Evolutionary conservation across 1,140 invertebrate genomes (phyloP), one percentile per base, ranked within the genome.

Genomic region (Procambarus clarkii): DNA sequence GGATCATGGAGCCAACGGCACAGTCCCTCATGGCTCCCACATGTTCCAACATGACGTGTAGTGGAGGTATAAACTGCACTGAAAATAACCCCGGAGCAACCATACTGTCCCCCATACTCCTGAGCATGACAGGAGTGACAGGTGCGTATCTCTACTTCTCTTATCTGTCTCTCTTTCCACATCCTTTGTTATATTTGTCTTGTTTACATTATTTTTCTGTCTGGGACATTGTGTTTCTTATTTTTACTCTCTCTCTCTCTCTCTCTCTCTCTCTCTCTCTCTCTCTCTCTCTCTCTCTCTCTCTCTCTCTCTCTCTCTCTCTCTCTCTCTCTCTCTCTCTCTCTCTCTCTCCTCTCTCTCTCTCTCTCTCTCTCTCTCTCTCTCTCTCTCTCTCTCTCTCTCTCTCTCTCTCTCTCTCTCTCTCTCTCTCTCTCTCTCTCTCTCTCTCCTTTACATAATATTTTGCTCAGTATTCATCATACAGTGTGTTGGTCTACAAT

Each of bases 351-450:
- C 4, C 4, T 9, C 34, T 21, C 21, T 21, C 5, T 7, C 71
- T 5, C 18, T 76, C n/a, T n/a, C 34, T 76, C 21, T n/a, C 71
- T 76, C 71, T 76, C 34, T 76, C 34, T 76, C 3, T 34, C 24
- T 48, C 4, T 78, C 76, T 78, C 45, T 44, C 45, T 24, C 76
- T 58, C 48, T 24, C 24, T 34, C 46, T 82, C 80, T 64, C 58
- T 64, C 81, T 83, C 81, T 64, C 58, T 64, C 81, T 83, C 81
- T 83, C 58, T 83, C 58, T 83, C 81, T 64, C 58, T 64, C 58
- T 83, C 58, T 64, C 50, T 83, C 58, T 83, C 58, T 64, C 81
- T 83, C 81, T 83, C 58, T 60, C 80, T 82, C 80, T 24, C 46
- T 82, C 46, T 82, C 46, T 82, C 24, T 15, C 54, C 46, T n/a